Evolutionary conservation across 2,888 invertebrate genomes (phyloP), one percentile per base, ranked within the genome.

Genomic region (Resseliella maxima): DNA sequence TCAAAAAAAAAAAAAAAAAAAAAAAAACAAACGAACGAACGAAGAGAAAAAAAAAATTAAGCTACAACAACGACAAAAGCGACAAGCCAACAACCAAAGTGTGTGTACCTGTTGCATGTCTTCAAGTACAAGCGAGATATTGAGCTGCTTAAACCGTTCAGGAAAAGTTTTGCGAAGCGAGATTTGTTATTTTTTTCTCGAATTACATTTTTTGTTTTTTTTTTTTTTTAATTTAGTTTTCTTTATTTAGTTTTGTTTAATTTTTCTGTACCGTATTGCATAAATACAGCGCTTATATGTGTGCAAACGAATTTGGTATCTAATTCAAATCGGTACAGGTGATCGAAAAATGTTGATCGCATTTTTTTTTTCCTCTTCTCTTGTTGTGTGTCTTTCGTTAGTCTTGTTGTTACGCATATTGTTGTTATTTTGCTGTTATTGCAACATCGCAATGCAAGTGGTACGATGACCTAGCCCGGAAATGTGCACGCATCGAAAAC

Each of bases 261-360:
- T 50, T 50, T 50, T 50, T 6, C 18, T 31, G 72, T 59, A 24
- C 59, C 72, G 31, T 35, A 35, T 72, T 72, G 31, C 72, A 72
- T 35, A 72, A 72, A 72, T 72, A 31, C 31, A 31, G 72, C 72
- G 72, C 15, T 6, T 72, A 35, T 35, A 72, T 72, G 72, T 72
- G 72, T 72, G 72, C 72, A 35, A 72, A 72, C 31, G 72, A 72
- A 72, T 72, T 72, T 72, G 72, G 72, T 72, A 72, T 72, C 72
- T 72, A 72, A 72, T 72, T 72, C 72, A 38, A 38, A 24, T n/a
- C n/a, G n/a, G n/a, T 83, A 83, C 83, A 83, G 83, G 83, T 83
- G 83, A 83, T 83, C 83, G n/a, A 72, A 38, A 38, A n/a, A 83
- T n/a, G 83, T 83, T 83, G 83, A 38, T 83, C 83, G 83, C 36